Evolutionary conservation across 2,888 invertebrate genomes (phyloP), one percentile per base, ranked within the genome.

Genomic region (Drosophila borborema): DNA sequence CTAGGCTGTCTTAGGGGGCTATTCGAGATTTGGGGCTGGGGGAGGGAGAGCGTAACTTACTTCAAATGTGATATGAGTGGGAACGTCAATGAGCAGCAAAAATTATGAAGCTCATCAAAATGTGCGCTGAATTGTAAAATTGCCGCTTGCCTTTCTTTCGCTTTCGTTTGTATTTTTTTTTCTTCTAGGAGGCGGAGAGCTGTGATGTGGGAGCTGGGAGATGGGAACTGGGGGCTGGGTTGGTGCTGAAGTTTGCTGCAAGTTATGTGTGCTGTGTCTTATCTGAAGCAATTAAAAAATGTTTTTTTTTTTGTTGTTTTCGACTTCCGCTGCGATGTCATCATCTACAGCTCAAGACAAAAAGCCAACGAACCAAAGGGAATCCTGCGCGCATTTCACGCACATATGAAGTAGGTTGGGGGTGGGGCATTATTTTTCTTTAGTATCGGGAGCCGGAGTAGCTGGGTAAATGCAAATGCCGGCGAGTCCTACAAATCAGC

Each of bases 241-340:
- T 8, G 34, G 10, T 14, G 31, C 64, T 51, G 48, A 59, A 53
- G 49, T 43, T 54, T 54, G 36, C 59, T 72, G 62, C 67, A 84
- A 74, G 79, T 84, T 81, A 81, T 86, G 82, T 75, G 76, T 83
- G 74, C 85, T 87, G 77, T 72, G 72, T 83, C 89, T 91, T 91
- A 91, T 91, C 91, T 90, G 81, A 84, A 83, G 91, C 91, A 91
- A 91, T 91, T 91, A 91, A 91, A 90, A 89, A 88, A 77, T 77
- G 64, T 67, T 72, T 81, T 77, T 54, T 54, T 56, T 56, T 67
- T 72, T 81, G 43, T 56, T 77, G 67, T 76, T 80, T 80, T 73
- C 72, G 62, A 72, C 70, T 72, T 82, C 76, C 77, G 81, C 70
- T 78, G 76, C 72, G 71, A 69, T 71, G 71, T 75, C 58, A 46